These are phyloP conservation scores for Lithobates sylvaticus DNA, from an alignment of 2,797 vertebrate species.

Conservation along the genomic window DNA sequence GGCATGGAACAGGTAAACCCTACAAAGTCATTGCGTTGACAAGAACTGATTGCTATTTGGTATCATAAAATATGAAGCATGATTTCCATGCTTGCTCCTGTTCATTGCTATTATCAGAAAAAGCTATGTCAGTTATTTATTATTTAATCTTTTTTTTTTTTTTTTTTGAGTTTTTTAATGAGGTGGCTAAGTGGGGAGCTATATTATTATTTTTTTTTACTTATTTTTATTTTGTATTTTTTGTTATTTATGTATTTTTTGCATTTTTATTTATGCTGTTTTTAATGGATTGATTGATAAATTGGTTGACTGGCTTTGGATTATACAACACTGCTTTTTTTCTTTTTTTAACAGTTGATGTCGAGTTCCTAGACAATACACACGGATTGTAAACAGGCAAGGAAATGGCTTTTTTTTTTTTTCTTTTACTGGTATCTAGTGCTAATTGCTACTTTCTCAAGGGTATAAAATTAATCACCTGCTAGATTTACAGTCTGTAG, in stretches of 20 bases:
- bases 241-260: not conserved
- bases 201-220: conserved; percentile 67
- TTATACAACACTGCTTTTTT: not conserved
- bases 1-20: conserved; percentile 87
- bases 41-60: conserved; percentile 84
- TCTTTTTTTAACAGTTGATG: conserved; percentile 79
- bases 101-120: conserved; percentile 70
- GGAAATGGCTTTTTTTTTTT: conserved; percentile 86
- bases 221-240: not conserved
- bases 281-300: not conserved
- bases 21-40: conserved; percentile 83
- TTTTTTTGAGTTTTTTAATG: conserved; percentile 72
- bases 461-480: conserved; percentile 99
- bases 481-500: conserved; percentile 92
- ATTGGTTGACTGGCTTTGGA: too few relatives aligned
- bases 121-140: conserved; percentile 76
- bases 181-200: conserved; percentile 77
- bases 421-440: conserved; percentile 86
- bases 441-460: conserved; percentile 90
- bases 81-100: conserved; percentile 72
- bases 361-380: conserved; percentile 80
- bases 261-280: not conserved
- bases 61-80: conserved; percentile 81
- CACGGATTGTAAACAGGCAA: conserved; percentile 81
- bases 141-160: conserved; percentile 70